A percentile compares a stretch with the other conserved stretches of the same genome.
phyloP scores from a whole-genome alignment of 2,113 vertebrate genomes.

The Oophaga pumilio region DNA sequence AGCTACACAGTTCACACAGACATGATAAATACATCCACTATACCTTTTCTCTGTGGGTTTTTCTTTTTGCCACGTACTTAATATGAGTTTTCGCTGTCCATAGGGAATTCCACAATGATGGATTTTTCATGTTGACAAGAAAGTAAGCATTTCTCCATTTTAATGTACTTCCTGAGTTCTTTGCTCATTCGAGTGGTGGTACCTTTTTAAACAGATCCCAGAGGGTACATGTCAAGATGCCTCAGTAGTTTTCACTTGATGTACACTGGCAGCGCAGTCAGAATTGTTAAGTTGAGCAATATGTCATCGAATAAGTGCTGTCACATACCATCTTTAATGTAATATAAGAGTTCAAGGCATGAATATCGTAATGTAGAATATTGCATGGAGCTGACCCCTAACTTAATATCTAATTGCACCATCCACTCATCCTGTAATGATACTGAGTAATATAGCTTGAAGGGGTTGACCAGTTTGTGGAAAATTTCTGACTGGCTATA shows the following conservation, averaged over 20 bases:
- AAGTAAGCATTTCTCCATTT: slow-evolving; percentile 32
- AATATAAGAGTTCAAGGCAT: slow-evolving; percentile 18
- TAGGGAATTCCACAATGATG: slow-evolving; percentile 43
- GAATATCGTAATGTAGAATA: background rate
- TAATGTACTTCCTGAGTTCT: slow-evolving; percentile 48
- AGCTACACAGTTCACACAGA: background rate
- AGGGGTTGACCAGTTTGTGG: no score
- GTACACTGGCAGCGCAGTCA: slow-evolving; percentile 42
- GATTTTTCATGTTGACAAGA: slow-evolving; percentile 44
- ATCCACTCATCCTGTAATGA: background rate
- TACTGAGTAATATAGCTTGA: background rate
- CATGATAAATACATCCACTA: background rate
- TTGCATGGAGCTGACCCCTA: background rate
- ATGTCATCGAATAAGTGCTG: slow-evolving; percentile 53
- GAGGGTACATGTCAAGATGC: slow-evolving; percentile 48
- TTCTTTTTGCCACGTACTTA: background rate
- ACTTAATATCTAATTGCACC: background rate
- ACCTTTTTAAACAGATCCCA: slow-evolving; percentile 54
- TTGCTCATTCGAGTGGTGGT: slow-evolving; percentile 53
- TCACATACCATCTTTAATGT: slow-evolving; percentile 39
- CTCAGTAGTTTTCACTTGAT: slow-evolving; percentile 45
- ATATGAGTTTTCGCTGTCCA: background rate
- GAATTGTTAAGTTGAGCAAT: slow-evolving; percentile 47
- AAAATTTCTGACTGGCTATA: no score
- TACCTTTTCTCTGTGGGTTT: background rate